A percentile compares a stretch with the other conserved stretches of the same genome.
phyloP scores from a whole-genome alignment of 2,888 invertebrate genomes.

The Craniophora ligustri region DNA sequence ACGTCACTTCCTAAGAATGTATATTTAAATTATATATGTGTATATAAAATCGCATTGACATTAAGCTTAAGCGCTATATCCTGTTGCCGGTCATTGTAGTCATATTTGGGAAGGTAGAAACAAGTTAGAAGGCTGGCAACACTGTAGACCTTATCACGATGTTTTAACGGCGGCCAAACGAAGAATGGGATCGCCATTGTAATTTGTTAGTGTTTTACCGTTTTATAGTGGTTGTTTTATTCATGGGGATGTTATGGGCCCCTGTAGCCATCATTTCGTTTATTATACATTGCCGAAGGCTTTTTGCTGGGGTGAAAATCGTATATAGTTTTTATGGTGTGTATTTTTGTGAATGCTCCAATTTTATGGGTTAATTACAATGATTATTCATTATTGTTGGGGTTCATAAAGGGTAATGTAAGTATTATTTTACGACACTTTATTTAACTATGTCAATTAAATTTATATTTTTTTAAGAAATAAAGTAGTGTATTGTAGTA shows the following conservation, averaged over 20 bases:
- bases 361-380: too few relatives aligned
- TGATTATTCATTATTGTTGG: not conserved
- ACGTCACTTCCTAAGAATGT: too few relatives aligned
- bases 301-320: slow-evolving; percentile 15
- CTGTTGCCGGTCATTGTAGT: too few relatives aligned
- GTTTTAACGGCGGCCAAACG: slow-evolving; percentile 55
- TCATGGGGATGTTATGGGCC: slow-evolving; percentile 51
- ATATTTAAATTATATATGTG: too few relatives aligned
- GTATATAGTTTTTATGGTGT: slow-evolving; percentile 10
- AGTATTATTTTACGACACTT: too few relatives aligned
- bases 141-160: slow-evolving; percentile 48
- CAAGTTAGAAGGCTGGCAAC: slow-evolving; percentile 30
- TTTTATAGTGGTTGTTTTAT: slow-evolving; percentile 54
- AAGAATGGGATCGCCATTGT: slow-evolving; percentile 56
- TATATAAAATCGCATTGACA: too few relatives aligned
- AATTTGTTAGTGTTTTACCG: slow-evolving; percentile 57
- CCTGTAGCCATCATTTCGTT: slow-evolving; percentile 46
- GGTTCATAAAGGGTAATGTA: too few relatives aligned
- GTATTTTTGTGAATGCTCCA: not conserved
- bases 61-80: too few relatives aligned
- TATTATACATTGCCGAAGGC: slow-evolving; percentile 34
- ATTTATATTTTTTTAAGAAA: too few relatives aligned
- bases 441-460: not conserved
- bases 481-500: too few relatives aligned
- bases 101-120: slow-evolving; percentile 17